A percentile compares a stretch with the other conserved stretches of the same genome.
Evolutionary conservation across 2,113 vertebrate species (phyloP).

Genomic region (rabbit (Oryctolagus cuniculus)): DNA sequence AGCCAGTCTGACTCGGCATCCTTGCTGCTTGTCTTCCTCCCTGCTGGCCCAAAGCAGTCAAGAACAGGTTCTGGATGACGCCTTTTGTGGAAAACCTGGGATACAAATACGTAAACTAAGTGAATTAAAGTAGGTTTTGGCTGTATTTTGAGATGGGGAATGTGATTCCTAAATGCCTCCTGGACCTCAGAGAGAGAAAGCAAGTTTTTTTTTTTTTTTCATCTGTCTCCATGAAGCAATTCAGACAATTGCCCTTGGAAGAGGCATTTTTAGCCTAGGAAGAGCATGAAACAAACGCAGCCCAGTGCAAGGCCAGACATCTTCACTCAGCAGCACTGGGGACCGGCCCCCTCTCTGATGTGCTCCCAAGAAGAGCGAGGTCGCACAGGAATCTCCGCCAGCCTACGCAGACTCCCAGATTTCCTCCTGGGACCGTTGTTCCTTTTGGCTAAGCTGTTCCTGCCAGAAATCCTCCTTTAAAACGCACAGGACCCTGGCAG

Average conservation of each 20-base stretch:
- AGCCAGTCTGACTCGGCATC: not conserved
- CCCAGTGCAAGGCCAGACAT: not conserved
- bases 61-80: not conserved
- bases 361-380: not conserved
- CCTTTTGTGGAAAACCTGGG: conserved; percentile 26
- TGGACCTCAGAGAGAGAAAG: conserved; percentile 46
- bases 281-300: not conserved
- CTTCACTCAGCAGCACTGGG: not conserved
- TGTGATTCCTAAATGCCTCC: conserved; percentile 39
- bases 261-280: not conserved
- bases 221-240: not conserved
- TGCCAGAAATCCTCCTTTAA: conserved; percentile 24
- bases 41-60: not conserved
- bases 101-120: conserved; percentile 62
- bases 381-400: no score
- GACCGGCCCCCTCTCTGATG: not conserved
- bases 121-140: conserved; percentile 56
- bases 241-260: not conserved
- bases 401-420: not conserved
- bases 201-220: not conserved
- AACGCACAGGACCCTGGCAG: not conserved
- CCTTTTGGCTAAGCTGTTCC: not conserved
- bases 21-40: not conserved
- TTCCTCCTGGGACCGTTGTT: not conserved
- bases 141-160: conserved; percentile 37